phyloP scores from a whole-genome alignment of 2,113 vertebrate species.

The Lutjanus erythropterus region DNA sequence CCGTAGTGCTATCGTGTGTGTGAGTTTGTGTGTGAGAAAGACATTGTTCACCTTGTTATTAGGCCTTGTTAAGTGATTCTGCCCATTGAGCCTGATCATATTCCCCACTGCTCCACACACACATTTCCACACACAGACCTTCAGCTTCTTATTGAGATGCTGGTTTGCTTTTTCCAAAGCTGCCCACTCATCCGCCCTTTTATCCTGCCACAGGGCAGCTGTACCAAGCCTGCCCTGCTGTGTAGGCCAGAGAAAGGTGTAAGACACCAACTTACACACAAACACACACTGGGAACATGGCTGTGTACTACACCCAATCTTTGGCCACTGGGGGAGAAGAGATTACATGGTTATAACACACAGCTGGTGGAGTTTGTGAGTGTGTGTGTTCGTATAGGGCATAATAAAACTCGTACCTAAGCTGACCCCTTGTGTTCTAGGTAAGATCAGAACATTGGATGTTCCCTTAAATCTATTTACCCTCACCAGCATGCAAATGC shows the following conservation, averaged over 20 bases:
- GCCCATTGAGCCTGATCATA: slow-evolving; percentile 39
- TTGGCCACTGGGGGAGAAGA: slow-evolving; percentile 26
- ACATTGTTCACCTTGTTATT: slow-evolving; percentile 34
- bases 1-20: not conserved
- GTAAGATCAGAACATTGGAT: slow-evolving; percentile 40
- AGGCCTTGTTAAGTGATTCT: slow-evolving; percentile 49
- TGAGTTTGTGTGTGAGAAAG: not conserved
- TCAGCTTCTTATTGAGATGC: slow-evolving; percentile 62
- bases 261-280: slow-evolving; percentile 34
- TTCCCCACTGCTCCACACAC: slow-evolving; percentile 24
- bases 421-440: slow-evolving; percentile 44
- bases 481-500: slow-evolving; percentile 8
- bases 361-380: slow-evolving; percentile 14
- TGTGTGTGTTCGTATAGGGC: not conserved
- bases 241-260: slow-evolving; percentile 58
- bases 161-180: slow-evolving; percentile 68
- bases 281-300: slow-evolving; percentile 29
- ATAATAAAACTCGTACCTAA: slow-evolving; percentile 39
- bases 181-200: slow-evolving; percentile 69
- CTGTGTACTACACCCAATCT: slow-evolving; percentile 49
- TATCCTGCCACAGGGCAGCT: slow-evolving; percentile 68
- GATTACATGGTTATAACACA: slow-evolving; percentile 59
- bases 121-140: slow-evolving; percentile 35
- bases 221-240: slow-evolving; percentile 59
- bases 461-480: slow-evolving; percentile 40